Evolutionary conservation across 92 coral and sea anemone species (phyloP).

Genomic region (Scolanthus callimorphus): DNA sequence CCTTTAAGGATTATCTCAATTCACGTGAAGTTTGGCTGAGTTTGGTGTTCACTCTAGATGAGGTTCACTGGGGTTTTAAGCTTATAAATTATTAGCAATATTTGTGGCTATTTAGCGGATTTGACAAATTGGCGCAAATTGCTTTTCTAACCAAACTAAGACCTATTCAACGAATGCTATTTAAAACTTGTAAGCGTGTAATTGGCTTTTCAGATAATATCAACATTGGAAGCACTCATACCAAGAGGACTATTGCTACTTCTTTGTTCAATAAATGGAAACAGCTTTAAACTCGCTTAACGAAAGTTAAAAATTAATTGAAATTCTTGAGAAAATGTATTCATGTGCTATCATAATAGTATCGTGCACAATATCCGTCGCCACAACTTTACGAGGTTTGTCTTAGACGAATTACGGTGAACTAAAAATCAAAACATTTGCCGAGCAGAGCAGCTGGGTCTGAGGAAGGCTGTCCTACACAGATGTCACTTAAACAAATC

Average conservation of each 20-base stretch:
- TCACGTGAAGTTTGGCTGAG: too few relatives aligned
- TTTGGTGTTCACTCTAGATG: too few relatives aligned
- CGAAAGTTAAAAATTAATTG: too few relatives aligned
- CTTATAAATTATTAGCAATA: conserved; percentile 15
- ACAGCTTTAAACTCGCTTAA: too few relatives aligned
- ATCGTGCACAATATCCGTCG: not conserved
- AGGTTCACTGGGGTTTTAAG: conserved; percentile 5
- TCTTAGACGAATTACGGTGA: conserved; percentile 2
- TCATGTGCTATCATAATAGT: too few relatives aligned
- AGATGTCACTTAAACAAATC: conserved; percentile 13
- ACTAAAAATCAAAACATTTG: conserved; percentile 28
- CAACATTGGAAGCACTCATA: not conserved
- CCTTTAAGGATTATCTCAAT: too few relatives aligned
- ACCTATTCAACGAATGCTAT: not conserved
- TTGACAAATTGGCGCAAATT: conserved; percentile 33
- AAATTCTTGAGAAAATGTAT: too few relatives aligned
- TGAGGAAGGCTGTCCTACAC: conserved; percentile 11
- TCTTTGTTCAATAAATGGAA: too few relatives aligned
- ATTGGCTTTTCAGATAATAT: not conserved
- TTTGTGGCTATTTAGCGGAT: conserved; percentile 18
- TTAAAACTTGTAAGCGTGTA: not conserved
- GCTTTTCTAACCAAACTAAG: conserved; percentile 7
- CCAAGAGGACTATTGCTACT: too few relatives aligned
- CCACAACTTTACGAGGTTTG: not conserved
- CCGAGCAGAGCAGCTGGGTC: conserved; percentile 19